Evolutionary conservation across 2,113 vertebrate genomes (phyloP).

Genomic region (Lampris megalopsis): DNA sequence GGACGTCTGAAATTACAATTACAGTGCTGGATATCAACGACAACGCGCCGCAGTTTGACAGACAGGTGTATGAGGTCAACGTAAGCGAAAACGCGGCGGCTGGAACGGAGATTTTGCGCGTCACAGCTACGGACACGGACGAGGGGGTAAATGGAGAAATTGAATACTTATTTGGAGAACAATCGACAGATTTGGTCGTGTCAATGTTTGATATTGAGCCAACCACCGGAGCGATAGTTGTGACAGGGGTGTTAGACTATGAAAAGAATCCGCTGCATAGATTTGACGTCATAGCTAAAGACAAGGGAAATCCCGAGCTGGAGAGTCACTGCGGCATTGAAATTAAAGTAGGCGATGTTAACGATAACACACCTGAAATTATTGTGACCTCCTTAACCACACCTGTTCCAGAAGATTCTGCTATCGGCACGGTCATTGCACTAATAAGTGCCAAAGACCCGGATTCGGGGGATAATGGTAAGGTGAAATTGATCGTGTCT

Average conservation of each 20-base stretch:
- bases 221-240: constrained; percentile 63
- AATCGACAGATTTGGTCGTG: constrained; percentile 64
- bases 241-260: constrained; percentile 74
- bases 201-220: constrained; percentile 69
- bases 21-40: constrained; percentile 88
- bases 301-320: constrained; percentile 79
- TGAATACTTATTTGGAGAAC: constrained; percentile 74
- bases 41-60: constrained; percentile 88
- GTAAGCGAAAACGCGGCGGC: constrained; percentile 82
- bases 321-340: constrained; percentile 74
- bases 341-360: constrained; percentile 78
- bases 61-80: constrained; percentile 83
- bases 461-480: constrained; percentile 76
- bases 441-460: constrained; percentile 77
- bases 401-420: constrained; percentile 75
- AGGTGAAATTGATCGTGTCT: constrained; percentile 62
- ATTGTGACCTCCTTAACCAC: constrained; percentile 77
- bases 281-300: constrained; percentile 80
- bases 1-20: constrained; percentile 75
- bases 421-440: constrained; percentile 79
- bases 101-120: constrained; percentile 79
- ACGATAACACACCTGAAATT: constrained; percentile 82
- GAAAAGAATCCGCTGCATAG: constrained; percentile 65
- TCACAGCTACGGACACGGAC: constrained; percentile 83
- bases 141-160: constrained; percentile 80